Percentiles rank a stretch among this genome's conserved stretches.
phyloP scores from a whole-genome alignment of 2,113 vertebrate genomes.

The Peromyscus polionotus region DNA sequence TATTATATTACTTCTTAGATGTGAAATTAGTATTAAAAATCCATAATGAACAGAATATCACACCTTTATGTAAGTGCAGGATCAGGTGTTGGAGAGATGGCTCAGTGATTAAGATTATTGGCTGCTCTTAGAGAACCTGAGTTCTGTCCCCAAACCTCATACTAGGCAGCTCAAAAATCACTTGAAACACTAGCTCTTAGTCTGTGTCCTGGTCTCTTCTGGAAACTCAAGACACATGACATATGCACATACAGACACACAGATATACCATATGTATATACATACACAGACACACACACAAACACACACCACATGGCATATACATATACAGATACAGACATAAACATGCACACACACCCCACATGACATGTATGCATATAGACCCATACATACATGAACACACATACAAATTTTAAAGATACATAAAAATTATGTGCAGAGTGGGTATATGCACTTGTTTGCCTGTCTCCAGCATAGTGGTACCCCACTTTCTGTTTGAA shows the following conservation, averaged over 20 bases:
- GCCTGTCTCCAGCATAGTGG: background rate
- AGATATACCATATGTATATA: background rate
- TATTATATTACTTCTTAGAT: background rate
- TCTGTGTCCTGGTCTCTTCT: background rate
- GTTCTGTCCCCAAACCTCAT: background rate
- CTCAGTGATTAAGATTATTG: background rate
- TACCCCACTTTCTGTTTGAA: background rate
- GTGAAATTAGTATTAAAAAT: background rate
- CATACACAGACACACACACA: background rate
- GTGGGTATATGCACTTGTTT: background rate
- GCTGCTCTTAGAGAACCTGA: background rate
- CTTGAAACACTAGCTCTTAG: too few species aligned
- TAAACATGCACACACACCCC: background rate
- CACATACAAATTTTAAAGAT: background rate
- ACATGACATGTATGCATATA: background rate
- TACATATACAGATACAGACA: background rate
- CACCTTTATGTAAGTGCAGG: background rate
- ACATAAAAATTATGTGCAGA: background rate
- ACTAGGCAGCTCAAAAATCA: background rate
- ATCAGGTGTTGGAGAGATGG: background rate
- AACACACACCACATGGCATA: background rate
- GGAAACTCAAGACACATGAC: background rate
- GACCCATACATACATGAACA: background rate
- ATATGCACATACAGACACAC: background rate
- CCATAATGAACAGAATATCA: background rate